Percentiles rank a stretch among this genome's conserved stretches.
Evolutionary conservation across 2,113 vertebrate genomes (phyloP).

Genomic region (Peromyscus maniculatus): DNA sequence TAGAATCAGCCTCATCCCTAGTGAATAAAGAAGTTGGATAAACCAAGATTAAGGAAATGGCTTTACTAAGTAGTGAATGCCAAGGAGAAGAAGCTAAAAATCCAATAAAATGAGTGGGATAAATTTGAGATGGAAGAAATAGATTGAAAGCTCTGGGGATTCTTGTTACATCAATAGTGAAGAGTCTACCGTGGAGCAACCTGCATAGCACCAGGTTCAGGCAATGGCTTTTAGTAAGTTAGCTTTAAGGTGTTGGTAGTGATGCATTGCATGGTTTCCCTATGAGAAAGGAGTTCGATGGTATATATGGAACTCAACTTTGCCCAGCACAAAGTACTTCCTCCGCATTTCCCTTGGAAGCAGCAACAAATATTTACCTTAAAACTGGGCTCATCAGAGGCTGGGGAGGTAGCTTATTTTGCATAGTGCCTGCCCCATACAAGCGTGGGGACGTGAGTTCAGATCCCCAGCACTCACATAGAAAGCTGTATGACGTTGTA

Average conservation of each 20-base stretch:
- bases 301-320: not conserved
- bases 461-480: not conserved
- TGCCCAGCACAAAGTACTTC: not conserved
- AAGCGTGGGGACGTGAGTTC: not conserved
- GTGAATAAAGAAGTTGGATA: slow-evolving; percentile 3
- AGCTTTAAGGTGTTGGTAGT: not conserved
- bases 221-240: not conserved
- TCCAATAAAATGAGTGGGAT: slow-evolving; percentile 1
- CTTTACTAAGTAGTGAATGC: slow-evolving; percentile 37
- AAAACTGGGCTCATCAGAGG: not conserved
- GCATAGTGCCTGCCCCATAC: too few species aligned
- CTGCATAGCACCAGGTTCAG: not conserved
- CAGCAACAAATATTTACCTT: not conserved
- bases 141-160: not conserved
- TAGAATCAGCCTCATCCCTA: not conserved
- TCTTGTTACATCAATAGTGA: not conserved
- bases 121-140: not conserved
- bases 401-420: too few species aligned
- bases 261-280: not conserved
- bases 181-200: not conserved
- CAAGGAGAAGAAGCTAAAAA: slow-evolving; percentile 31
- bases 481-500: not conserved
- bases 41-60: slow-evolving; percentile 33
- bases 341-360: not conserved
- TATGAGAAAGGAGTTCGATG: not conserved